phyloP scores from a whole-genome alignment of 2,113 vertebrate species.

The Pyrgilauda ruficollis region DNA sequence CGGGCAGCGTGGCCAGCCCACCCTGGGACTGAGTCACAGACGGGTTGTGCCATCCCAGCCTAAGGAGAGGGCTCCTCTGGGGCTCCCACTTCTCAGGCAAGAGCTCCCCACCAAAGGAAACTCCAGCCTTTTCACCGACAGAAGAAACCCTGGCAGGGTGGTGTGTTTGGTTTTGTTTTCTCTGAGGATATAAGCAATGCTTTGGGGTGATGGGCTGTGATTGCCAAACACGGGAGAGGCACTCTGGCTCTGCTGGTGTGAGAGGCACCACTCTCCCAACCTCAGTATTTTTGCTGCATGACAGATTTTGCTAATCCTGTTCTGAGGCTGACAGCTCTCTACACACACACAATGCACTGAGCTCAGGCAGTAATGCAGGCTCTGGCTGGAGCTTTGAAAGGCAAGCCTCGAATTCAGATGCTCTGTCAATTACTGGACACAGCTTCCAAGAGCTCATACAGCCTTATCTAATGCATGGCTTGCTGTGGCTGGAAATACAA shows the following conservation, averaged over 20 bases:
- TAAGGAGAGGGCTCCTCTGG: neutral
- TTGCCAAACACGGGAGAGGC: neutral
- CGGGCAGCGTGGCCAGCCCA: neutral
- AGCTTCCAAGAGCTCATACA: neutral
- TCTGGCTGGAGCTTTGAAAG: neutral
- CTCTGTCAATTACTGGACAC: neutral
- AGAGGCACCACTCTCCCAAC: neutral
- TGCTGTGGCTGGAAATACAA: neutral
- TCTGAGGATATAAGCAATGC: fast-evolving
- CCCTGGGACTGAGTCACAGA: fast-evolving
- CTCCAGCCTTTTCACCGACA: neutral
- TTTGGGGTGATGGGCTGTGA: fast-evolving
- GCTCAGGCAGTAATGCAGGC: neutral
- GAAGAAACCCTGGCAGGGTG: neutral
- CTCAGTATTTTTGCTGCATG: neutral
- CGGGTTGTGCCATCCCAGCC: fast-evolving
- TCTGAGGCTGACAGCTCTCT: neutral
- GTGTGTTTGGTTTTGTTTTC: neutral
- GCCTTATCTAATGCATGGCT: fast-evolving
- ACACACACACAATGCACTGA: neutral
- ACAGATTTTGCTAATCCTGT: neutral
- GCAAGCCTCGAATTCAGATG: neutral
- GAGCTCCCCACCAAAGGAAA: fast-evolving
- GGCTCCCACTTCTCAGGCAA: neutral
- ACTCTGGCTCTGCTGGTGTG: fast-evolving